Evolutionary conservation across 2,888 invertebrate species (phyloP).

Genomic region (Cheilosia impressa): DNA sequence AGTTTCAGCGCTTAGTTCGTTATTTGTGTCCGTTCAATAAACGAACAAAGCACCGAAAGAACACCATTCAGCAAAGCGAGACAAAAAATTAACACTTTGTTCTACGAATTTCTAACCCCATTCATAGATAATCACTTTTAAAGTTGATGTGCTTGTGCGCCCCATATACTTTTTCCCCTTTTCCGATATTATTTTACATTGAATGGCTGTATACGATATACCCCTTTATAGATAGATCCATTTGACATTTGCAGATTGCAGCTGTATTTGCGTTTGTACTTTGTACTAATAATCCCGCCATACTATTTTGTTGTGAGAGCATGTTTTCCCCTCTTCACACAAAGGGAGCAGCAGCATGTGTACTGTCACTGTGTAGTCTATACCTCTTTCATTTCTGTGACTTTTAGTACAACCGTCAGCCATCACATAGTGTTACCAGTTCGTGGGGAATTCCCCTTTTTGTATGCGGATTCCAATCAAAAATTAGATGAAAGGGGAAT

Average conservation of each 20-base stretch:
- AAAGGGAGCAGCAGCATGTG: not conserved
- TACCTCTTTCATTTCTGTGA: not conserved
- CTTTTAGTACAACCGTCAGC: slow-evolving; percentile 42
- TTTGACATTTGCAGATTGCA: not conserved
- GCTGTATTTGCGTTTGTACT: not conserved
- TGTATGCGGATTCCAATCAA: no score
- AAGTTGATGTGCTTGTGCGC: not conserved
- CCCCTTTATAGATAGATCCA: not conserved
- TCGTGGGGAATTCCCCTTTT: no score
- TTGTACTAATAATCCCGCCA: slow-evolving; percentile 19
- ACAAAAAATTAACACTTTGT: no score
- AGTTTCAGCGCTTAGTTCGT: not conserved
- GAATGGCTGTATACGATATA: not conserved
- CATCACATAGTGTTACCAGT: no score
- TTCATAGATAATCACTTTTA: slow-evolving; percentile 6
- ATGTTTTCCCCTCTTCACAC: slow-evolving; percentile 8
- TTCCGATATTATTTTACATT: not conserved
- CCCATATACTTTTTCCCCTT: not conserved
- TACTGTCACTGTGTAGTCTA: not conserved
- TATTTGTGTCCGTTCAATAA: slow-evolving; percentile 13
- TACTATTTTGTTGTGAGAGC: not conserved
- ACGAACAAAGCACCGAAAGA: slow-evolving; percentile 18
- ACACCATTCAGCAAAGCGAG: not conserved
- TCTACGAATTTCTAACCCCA: no score
- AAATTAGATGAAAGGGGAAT: no score